Conservation (phyloP, 2,113 vertebrate genomes). For the Pelobates fuscus region DNA sequence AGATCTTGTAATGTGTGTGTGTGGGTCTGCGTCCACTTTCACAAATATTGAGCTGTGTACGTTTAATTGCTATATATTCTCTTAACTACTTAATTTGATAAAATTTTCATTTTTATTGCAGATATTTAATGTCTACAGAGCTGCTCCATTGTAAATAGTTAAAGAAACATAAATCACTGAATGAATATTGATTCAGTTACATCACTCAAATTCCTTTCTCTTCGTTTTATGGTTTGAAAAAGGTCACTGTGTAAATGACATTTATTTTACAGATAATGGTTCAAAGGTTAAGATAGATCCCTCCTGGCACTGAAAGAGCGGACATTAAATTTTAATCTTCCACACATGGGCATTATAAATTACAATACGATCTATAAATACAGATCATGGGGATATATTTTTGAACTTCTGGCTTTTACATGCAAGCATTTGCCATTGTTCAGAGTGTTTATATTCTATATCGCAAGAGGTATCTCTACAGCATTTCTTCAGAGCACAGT, state of each 20-base stretch:
- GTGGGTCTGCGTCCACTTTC: too few relatives aligned
- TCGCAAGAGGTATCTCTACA: neutral
- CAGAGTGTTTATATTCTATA: neutral
- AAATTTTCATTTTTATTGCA: too few relatives aligned
- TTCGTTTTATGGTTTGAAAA: conserved; percentile 15
- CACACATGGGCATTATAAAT: conserved; percentile 17
- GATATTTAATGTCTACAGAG: neutral
- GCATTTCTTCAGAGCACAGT: neutral
- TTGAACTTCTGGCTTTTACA: conserved; percentile 9
- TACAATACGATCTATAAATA: conserved; percentile 23
- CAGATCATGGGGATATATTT: conserved; percentile 21
- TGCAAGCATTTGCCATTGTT: conserved; percentile 8
- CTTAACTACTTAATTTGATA: too few relatives aligned
- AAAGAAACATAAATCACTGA: neutral
- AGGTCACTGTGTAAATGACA: conserved; percentile 27
- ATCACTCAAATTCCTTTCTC: neutral
- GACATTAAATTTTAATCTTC: conserved; percentile 25
- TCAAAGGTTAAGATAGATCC: conserved; percentile 14
- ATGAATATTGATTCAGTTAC: conserved; percentile 1
- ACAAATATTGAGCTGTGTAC: too few relatives aligned
- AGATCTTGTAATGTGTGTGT: too few relatives aligned
- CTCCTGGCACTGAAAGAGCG: neutral
- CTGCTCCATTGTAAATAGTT: neutral
- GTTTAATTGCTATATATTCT: too few relatives aligned
- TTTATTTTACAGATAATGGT: conserved; percentile 15